Conservation (phyloP, 2,888 invertebrate genomes). For the Seira musarum region DNA sequence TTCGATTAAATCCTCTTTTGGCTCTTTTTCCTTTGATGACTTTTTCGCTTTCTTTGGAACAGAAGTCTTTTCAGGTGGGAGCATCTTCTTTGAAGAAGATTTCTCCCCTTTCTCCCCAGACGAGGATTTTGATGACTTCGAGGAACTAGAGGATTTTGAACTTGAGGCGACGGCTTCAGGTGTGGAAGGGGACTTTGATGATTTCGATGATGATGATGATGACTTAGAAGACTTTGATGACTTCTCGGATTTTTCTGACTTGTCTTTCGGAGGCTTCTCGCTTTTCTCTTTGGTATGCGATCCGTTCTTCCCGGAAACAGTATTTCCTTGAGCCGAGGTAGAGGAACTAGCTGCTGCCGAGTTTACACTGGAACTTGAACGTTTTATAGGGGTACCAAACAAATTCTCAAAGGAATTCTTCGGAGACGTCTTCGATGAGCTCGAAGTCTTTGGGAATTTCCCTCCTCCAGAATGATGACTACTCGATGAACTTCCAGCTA, state of each 20-base stretch:
- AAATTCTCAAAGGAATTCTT: conserved; percentile 83
- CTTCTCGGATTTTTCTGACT: conserved; percentile 53
- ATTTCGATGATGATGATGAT: conserved; percentile 46
- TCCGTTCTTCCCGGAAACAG: conserved; percentile 58
- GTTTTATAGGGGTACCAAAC: conserved; percentile 87
- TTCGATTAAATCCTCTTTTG: conserved; percentile 43
- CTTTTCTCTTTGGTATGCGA: conserved; percentile 59
- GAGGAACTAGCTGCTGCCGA: conserved; percentile 37
- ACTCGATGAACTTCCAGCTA: conserved; percentile 46
- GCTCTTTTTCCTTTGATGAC: conserved; percentile 54
- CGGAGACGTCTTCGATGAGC: conserved; percentile 63
- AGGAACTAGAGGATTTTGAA: conserved; percentile 58
- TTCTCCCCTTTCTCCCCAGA: conserved; percentile 58
- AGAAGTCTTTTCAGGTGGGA: conserved; percentile 67
- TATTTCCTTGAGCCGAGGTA: conserved; percentile 29
- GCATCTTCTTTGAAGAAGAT: conserved; percentile 65
- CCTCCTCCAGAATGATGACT: conserved; percentile 63
- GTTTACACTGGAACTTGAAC: conserved; percentile 54
- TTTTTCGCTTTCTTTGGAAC: conserved; percentile 69
- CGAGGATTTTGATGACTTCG: conserved; percentile 53
- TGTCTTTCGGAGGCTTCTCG: conserved; percentile 56
- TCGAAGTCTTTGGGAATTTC: conserved; percentile 60
- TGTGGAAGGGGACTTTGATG: conserved; percentile 42
- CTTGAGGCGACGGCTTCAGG: conserved; percentile 26
- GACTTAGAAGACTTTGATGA: conserved; percentile 52